Evolutionary conservation across 2,797 vertebrate species (phyloP).

Genomic region (Pseudochromis fuscus): DNA sequence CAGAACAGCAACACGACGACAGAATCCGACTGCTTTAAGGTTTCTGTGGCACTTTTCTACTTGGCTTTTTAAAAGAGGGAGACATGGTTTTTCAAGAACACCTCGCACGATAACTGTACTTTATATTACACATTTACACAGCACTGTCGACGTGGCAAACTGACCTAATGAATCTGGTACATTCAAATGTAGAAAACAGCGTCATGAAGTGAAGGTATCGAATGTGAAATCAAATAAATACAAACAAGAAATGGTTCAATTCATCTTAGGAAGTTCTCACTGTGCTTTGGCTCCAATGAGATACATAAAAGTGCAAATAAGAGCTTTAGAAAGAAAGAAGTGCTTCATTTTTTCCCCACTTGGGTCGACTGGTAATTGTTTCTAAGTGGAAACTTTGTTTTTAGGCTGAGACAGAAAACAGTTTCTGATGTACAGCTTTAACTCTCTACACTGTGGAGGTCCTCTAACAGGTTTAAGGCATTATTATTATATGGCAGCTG

Average conservation of each 20-base stretch:
- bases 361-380: conserved; percentile 1
- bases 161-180: conserved; percentile 60
- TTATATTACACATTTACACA: conserved; percentile 81
- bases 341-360: conserved; percentile 16
- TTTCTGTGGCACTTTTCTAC: conserved; percentile 83
- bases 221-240: conserved; percentile 34
- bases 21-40: conserved; percentile 76
- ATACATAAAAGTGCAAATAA: conserved; percentile 70
- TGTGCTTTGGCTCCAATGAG: conserved; percentile 48
- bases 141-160: conserved; percentile 62
- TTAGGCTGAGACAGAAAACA: background rate
- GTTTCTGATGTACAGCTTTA: conserved; percentile 36
- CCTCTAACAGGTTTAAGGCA: conserved; percentile 67
- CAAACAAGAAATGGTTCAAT: conserved; percentile 15
- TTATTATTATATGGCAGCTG: conserved; percentile 57
- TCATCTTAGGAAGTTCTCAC: conserved; percentile 6
- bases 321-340: conserved; percentile 45
- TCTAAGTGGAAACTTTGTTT: conserved; percentile 3
- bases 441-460: conserved; percentile 29
- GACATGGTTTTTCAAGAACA: conserved; percentile 64
- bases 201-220: conserved; percentile 25
- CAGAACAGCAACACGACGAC: conserved; percentile 80
- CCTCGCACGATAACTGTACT: conserved; percentile 74
- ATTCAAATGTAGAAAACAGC: conserved; percentile 72
- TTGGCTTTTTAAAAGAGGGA: conserved; percentile 75